These are phyloP conservation scores for Pristiophorus japonicus DNA, from an alignment of 2,113 vertebrate genomes.

Conservation along the genomic window DNA sequence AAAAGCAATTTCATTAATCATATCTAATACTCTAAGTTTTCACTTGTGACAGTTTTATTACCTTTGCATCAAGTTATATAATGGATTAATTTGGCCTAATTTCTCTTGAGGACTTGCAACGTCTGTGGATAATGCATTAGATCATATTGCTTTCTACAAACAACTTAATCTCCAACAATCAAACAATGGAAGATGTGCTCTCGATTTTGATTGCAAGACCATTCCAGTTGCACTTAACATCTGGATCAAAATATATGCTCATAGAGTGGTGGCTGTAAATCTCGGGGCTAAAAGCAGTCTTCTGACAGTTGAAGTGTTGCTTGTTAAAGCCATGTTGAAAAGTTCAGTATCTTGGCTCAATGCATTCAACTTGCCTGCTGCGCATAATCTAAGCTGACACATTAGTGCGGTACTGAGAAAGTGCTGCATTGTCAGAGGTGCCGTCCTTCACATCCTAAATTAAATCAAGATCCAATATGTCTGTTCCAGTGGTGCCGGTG, in stretches of 20 bases:
- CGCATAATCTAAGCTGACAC: too few relatives aligned
- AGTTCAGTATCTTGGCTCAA: neutral
- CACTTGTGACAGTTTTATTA: neutral
- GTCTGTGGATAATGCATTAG: neutral
- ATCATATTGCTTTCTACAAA: neutral
- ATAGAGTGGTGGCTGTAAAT: neutral
- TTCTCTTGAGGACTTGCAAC: neutral
- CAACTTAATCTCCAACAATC: neutral
- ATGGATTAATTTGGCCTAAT: neutral
- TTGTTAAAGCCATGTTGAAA: neutral
- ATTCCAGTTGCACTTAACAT: neutral
- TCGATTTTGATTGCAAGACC: neutral
- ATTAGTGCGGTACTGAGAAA: neutral
- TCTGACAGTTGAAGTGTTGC: neutral
- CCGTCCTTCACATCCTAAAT: neutral
- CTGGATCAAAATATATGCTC: neutral
- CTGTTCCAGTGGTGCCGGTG: neutral
- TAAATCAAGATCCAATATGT: neutral
- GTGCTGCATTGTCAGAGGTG: neutral
- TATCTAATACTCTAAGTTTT: neutral
- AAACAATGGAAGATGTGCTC: neutral
- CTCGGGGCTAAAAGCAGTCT: neutral
- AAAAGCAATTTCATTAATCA: conserved; percentile 3
- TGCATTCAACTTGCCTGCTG: neutral
- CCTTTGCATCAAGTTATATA: neutral